Percentiles rank a stretch among this genome's conserved stretches.
Evolutionary conservation across 64 coral and sea anemone genomes (phyloP).

Genomic region (Astreopora myriophthalma): DNA sequence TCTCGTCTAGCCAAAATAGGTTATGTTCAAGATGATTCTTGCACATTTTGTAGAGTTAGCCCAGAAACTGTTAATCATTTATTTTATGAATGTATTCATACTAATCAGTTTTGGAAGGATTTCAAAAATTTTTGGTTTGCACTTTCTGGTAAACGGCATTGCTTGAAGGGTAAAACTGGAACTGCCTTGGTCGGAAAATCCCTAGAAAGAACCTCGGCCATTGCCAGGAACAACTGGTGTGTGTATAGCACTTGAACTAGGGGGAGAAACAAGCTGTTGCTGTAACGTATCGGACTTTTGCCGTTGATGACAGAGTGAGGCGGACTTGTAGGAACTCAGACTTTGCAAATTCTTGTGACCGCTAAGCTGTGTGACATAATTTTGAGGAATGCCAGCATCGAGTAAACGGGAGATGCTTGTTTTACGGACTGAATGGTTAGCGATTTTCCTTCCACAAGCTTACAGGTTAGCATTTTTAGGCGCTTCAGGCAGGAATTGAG

Average conservation of each 20-base stretch:
- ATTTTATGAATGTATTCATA: not conserved
- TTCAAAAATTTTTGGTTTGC: not conserved
- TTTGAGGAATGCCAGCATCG: slow-evolving; percentile 30
- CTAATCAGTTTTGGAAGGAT: not conserved
- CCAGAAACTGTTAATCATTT: not conserved
- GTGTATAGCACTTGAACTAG: too few species aligned
- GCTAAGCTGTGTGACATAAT: slow-evolving; percentile 4
- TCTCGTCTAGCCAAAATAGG: not conserved
- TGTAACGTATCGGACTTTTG: not conserved
- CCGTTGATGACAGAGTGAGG: not conserved
- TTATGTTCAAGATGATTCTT: slow-evolving; percentile 10
- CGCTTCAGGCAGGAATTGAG: slow-evolving; percentile 20
- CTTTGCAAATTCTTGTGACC: slow-evolving; percentile 31
- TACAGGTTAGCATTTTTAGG: not conserved
- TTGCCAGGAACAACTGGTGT: too few species aligned
- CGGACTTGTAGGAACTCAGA: slow-evolving; percentile 19
- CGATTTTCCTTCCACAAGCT: not conserved
- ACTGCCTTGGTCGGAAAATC: too few species aligned
- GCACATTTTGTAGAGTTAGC: slow-evolving; percentile 6
- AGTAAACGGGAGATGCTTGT: slow-evolving; percentile 15
- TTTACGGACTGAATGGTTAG: slow-evolving; percentile 58
- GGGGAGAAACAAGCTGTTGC: too few species aligned
- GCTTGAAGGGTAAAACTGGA: too few species aligned
- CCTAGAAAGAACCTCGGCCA: too few species aligned
- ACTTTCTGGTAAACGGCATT: not conserved